Conservation (phyloP, 2,797 vertebrate genomes). For the Pseudochirops cupreus region DNA sequence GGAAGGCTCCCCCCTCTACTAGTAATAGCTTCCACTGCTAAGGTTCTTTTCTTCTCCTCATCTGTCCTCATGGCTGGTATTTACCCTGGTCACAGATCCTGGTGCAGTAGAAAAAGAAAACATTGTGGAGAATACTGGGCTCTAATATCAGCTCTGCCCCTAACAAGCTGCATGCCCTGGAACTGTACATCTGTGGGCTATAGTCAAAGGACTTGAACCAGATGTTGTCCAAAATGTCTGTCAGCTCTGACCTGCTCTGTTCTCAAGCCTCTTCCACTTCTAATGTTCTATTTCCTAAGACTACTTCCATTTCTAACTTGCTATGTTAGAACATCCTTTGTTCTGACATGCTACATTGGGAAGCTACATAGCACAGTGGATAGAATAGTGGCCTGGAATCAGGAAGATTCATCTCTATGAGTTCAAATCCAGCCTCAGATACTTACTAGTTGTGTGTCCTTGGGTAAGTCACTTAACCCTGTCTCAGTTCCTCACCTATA, state of each 20-base stretch:
- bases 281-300: neutral
- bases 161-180: neutral
- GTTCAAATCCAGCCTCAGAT: neutral
- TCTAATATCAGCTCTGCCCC: neutral
- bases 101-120: neutral
- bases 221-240: neutral
- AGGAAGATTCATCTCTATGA: no score
- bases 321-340: neutral
- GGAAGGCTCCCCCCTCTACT: neutral
- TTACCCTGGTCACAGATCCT: neutral
- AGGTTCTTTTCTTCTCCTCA: neutral
- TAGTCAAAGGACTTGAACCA: neutral
- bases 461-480: neutral
- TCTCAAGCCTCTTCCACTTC: neutral
- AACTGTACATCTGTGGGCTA: neutral
- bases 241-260: neutral
- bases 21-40: neutral
- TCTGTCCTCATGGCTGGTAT: neutral
- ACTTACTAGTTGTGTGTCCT: neutral
- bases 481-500: neutral
- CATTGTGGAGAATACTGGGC: neutral
- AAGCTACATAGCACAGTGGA: neutral
- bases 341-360: neutral
- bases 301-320: neutral
- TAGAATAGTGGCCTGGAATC: neutral